These are phyloP conservation scores for Caenorhabditis auriculariae DNA, from an alignment of 2,888 invertebrate genomes.

Conservation along the genomic window DNA sequence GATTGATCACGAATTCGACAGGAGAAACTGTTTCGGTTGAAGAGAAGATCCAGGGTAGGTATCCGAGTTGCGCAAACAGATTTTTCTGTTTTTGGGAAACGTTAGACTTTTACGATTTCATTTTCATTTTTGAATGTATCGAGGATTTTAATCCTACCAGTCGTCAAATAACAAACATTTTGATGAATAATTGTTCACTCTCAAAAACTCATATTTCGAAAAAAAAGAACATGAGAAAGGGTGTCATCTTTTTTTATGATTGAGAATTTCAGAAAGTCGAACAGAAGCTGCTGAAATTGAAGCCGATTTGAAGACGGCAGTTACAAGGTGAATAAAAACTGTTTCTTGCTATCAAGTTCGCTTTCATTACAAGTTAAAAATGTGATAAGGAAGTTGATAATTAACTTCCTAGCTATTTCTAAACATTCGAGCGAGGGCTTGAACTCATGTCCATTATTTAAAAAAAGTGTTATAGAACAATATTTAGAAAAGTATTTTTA, in stretches of 20 bases:
- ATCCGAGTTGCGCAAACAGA: too few relatives aligned
- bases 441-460: too few relatives aligned
- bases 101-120: too few relatives aligned
- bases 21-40: slow-evolving; percentile 79
- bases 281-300: slow-evolving; percentile 77
- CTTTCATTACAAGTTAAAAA: background rate
- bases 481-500: background rate
- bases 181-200: slow-evolving; percentile 1
- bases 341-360: background rate
- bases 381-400: background rate
- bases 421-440: too few relatives aligned
- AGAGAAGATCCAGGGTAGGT: slow-evolving; percentile 81
- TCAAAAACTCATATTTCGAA: background rate
- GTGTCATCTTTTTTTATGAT: too few relatives aligned
- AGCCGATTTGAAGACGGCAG: slow-evolving; percentile 78
- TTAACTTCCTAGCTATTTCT: background rate
- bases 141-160: too few relatives aligned
- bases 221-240: slow-evolving; percentile 7
- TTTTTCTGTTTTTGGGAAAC: too few relatives aligned
- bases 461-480: too few relatives aligned
- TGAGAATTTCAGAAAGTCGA: slow-evolving; percentile 72
- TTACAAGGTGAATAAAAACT: slow-evolving; percentile 70
- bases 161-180: too few relatives aligned
- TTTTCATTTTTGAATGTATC: too few relatives aligned
- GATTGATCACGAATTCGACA: slow-evolving; percentile 77